These are phyloP conservation scores for Drosophila seguyi DNA, from an alignment of 1,140 invertebrate genomes.

Conservation along the genomic window DNA sequence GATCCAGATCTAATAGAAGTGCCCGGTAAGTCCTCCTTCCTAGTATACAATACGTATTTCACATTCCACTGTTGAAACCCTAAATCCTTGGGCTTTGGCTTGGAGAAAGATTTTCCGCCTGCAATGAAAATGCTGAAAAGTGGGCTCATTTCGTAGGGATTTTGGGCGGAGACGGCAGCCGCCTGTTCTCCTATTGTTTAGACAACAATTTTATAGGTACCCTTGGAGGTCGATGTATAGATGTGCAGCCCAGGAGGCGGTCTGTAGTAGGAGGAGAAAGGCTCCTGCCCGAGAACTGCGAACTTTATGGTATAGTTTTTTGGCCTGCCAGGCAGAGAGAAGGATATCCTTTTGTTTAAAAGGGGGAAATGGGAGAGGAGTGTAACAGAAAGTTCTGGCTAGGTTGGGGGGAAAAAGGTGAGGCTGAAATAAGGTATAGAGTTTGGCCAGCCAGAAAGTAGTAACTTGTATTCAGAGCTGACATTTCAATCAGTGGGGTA, in stretches of 20 bases:
- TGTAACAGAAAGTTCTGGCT: not conserved
- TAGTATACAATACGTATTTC: not conserved
- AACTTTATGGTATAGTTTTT: slow-evolving; percentile 29
- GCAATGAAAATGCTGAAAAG: slow-evolving; percentile 22
- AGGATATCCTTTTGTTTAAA: slow-evolving; percentile 3
- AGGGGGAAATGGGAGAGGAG: not conserved
- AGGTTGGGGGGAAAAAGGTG: not conserved
- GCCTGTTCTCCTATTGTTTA: slow-evolving; percentile 27
- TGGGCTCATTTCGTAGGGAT: slow-evolving; percentile 23
- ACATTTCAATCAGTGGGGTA: slow-evolving; percentile 24
- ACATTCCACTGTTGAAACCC: not conserved
- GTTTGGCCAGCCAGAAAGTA: slow-evolving; percentile 1
- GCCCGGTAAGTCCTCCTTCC: slow-evolving; percentile 87
- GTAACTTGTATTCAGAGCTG: slow-evolving; percentile 13
- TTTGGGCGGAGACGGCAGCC: slow-evolving; percentile 1
- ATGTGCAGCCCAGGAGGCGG: not conserved
- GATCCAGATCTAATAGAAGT: slow-evolving; percentile 96
- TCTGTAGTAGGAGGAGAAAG: not conserved
- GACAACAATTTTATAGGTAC: slow-evolving; percentile 35
- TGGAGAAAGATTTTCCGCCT: not conserved
- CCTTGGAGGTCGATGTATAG: slow-evolving; percentile 6
- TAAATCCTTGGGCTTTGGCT: not conserved
- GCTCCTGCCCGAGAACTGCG: not conserved
- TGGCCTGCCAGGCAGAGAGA: not conserved
- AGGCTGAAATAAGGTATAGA: not conserved